Evolutionary conservation across 1,140 invertebrate species (phyloP).

Genomic region (Heliconius hewitsoni): DNA sequence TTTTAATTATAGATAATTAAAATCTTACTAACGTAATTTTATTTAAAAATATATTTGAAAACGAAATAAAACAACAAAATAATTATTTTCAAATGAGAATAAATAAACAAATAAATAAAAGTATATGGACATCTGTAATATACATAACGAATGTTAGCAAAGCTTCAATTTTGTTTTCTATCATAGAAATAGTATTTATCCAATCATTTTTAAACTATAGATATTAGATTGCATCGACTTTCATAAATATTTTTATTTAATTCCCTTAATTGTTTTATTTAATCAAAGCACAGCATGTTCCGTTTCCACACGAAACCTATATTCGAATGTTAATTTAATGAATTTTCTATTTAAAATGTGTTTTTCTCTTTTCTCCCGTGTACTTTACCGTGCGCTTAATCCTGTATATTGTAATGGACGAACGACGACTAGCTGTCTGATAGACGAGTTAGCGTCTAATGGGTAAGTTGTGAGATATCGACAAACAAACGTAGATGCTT

Average conservation of each 20-base stretch:
- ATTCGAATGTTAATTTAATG: conserved; percentile 35
- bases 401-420: conserved; percentile 74
- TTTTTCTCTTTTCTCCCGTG: conserved; percentile 82
- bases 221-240: background rate
- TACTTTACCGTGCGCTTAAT: conserved; percentile 83
- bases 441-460: conserved; percentile 90
- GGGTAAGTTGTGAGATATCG: conserved; percentile 85
- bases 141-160: conserved; percentile 5
- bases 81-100: background rate
- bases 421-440: conserved; percentile 89
- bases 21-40: too few relatives aligned
- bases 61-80: too few relatives aligned
- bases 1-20: too few relatives aligned
- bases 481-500: conserved; percentile 59
- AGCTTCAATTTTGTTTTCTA: background rate
- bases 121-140: conserved; percentile 4
- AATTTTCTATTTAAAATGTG: conserved; percentile 69
- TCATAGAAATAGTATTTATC: background rate
- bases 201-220: background rate
- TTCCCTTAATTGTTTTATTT: background rate
- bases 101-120: background rate
- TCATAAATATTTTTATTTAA: background rate
- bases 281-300: conserved; percentile 71
- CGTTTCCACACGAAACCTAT: conserved; percentile 50
- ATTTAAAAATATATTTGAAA: too few relatives aligned